phyloP scores from a whole-genome alignment of 2,888 invertebrate genomes.

The Pristionchus exspectatus region DNA sequence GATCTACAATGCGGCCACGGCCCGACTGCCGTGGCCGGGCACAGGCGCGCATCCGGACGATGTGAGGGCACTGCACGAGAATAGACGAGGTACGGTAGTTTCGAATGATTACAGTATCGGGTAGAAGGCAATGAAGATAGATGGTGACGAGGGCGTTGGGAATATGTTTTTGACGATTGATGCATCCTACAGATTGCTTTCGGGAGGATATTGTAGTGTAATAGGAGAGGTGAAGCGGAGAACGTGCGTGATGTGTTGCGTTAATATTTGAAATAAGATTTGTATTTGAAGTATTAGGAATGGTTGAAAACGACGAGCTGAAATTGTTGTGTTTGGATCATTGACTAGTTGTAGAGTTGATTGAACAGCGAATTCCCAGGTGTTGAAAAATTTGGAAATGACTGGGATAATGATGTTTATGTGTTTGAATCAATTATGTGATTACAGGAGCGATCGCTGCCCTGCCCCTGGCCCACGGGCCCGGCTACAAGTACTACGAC shows the following conservation, averaged over 20 bases:
- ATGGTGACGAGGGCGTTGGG: neutral
- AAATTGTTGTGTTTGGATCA: no score
- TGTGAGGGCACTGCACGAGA: neutral
- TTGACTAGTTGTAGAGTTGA: no score
- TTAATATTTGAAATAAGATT: no score
- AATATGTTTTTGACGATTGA: neutral
- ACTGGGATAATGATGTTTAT: neutral
- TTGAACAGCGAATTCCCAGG: no score
- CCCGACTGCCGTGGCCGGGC: neutral
- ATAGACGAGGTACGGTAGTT: neutral
- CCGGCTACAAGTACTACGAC: conserved; percentile 11
- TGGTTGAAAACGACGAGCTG: no score
- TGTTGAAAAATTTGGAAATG: no score
- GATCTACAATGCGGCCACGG: conserved; percentile 36
- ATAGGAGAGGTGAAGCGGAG: neutral
- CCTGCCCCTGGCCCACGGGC: neutral
- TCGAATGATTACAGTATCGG: neutral
- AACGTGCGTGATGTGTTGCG: neutral
- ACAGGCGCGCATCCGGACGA: neutral
- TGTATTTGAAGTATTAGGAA: no score
- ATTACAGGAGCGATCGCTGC: conserved; percentile 15
- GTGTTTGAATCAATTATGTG: neutral
- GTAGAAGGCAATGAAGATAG: no score
- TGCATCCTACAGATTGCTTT: neutral
- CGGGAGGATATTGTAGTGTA: neutral